Evolutionary conservation across 2,888 invertebrate species (phyloP).

Genomic region (Callosobruchus maculatus): DNA sequence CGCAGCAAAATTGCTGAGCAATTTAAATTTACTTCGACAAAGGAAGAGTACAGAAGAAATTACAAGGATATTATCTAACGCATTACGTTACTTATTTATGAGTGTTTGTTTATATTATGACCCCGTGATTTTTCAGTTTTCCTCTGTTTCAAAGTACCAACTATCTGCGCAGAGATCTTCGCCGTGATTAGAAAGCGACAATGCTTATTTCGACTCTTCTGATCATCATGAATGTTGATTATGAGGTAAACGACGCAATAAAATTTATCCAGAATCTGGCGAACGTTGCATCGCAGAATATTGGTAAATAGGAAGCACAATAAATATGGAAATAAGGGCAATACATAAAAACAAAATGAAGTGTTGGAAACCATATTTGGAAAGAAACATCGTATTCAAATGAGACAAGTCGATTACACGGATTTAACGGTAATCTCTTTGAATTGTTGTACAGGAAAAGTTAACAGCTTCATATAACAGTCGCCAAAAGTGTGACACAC

Average conservation of each 20-base stretch:
- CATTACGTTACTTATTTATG: not conserved
- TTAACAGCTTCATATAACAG: not conserved
- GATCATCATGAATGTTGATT: not conserved
- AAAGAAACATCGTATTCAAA: too few species aligned
- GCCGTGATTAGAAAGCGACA: not conserved
- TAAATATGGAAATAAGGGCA: not conserved
- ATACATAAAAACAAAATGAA: not conserved
- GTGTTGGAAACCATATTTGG: not conserved
- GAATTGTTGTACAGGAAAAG: not conserved
- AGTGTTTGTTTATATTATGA: not conserved
- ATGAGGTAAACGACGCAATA: not conserved
- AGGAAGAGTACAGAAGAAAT: not conserved
- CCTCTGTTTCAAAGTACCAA: not conserved
- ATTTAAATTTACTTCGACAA: not conserved
- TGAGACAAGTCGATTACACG: not conserved
- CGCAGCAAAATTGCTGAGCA: not conserved
- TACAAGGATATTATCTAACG: not conserved
- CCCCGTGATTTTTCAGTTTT: not conserved
- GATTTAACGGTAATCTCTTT: not conserved
- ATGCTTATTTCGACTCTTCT: not conserved
- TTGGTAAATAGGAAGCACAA: not conserved
- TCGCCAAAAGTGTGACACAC: not conserved
- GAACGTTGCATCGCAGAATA: not conserved
- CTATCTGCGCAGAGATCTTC: not conserved
- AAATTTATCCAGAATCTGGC: not conserved